A percentile compares a stretch with the other conserved stretches of the same genome.
Conservation (phyloP, 2,888 invertebrate species). For the Stramonita haemastoma region DNA sequence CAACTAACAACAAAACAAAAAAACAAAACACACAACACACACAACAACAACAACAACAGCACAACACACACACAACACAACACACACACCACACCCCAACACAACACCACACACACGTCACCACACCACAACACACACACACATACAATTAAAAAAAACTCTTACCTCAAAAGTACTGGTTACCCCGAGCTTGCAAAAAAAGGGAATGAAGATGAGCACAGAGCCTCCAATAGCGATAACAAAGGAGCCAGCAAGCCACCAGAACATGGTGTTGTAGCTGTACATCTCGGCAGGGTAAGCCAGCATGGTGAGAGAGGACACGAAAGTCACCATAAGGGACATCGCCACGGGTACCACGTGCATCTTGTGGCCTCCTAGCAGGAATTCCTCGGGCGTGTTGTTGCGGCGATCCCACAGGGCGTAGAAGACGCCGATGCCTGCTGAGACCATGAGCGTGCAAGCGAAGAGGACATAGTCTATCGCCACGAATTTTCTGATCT, state of each 20-base stretch:
- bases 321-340: conserved; percentile 70
- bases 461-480: conserved; percentile 55
- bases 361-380: conserved; percentile 72
- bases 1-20: no score
- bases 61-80: no score
- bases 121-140: neutral
- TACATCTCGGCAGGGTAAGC: conserved; percentile 62
- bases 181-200: conserved; percentile 53
- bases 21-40: no score
- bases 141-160: neutral
- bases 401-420: conserved; percentile 80
- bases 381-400: conserved; percentile 78
- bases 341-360: conserved; percentile 73
- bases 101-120: neutral
- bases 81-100: no score
- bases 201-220: conserved; percentile 50
- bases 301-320: conserved; percentile 59
- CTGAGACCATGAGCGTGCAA: conserved; percentile 50
- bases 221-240: conserved; percentile 57
- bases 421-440: conserved; percentile 69
- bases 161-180: conserved; percentile 56
- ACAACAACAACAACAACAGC: no score
- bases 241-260: conserved; percentile 53
- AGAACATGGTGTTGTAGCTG: conserved; percentile 56
- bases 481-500: conserved; percentile 42